Evolutionary conservation across 2,797 vertebrate species (phyloP), one percentile per base, ranked within the genome.

Genomic region (Pipistrellus nathusii): DNA sequence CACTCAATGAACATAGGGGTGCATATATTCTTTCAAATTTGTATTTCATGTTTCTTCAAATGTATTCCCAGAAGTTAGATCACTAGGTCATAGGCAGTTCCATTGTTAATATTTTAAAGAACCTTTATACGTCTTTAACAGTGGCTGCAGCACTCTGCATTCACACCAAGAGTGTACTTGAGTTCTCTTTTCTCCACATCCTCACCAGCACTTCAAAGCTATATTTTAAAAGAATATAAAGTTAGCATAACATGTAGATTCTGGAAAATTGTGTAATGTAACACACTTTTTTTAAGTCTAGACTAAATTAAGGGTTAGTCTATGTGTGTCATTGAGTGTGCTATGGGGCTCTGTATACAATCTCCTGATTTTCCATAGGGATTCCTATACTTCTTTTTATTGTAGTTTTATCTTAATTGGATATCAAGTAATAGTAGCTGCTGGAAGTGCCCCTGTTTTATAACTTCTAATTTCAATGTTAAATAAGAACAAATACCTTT

Each of bases 351-450:
- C 48, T 85, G 41, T 83, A 72, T 85, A 84, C 21, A 85, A 38
- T 59, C 35, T 30, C 13, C 75, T 62, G 21, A 41, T 82, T 69
- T 91, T 90, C 93, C 87, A 83, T 76, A 83, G 88, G 51, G 64
- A 88, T 78, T 77, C 89, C 62, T 38, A 3, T 83, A 55, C 85
- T 96, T 80, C 85, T 96, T 80, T 95, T 95, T 84, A 78, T 89
- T 85, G 25, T 59, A 66, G 44, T 80, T 38, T 72, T 89, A 66
- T 73, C 75, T 95, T 96, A 94, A 91, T 64, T 96, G 41, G 44
- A 75, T 94, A 53, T 83, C 77, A 91, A 80, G 21, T 91, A 85
- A 91, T 77, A 83, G 69, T 90, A 85, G 62, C 75, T 21, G 30
- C 73, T 87, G 6, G 53, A 84, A 92, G 53, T 35, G 18, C 27